Evolutionary conservation across 2,797 vertebrate genomes (phyloP), one percentile per base, ranked within the genome.

Genomic region (Neomorphus geoffroyi): DNA sequence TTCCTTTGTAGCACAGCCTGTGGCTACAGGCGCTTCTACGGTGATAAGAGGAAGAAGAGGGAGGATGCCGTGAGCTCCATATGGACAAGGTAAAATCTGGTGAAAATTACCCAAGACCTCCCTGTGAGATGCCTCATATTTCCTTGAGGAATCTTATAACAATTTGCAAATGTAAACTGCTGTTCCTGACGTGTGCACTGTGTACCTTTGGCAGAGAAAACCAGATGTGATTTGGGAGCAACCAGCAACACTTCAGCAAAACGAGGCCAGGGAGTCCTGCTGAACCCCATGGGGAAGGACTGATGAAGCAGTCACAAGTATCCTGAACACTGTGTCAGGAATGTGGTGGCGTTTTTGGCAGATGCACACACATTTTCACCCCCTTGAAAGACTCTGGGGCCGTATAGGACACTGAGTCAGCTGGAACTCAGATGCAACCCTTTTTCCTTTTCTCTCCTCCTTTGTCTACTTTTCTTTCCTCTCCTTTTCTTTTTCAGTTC

Each of bases 391-490:
- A 23, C 27, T 77, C 58, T 75, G 69, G 27, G 24, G 61, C 37
- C 74, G 5, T 19, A n/a, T 24, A 90, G 74, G 60, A 72, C 80
- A 69, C 50, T 30, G 80, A 91, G 53, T 39, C 81, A 92, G 43
- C 50, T 21, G 65, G 46, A 90, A 85, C 46, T 90, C 23, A 32
- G 46, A 67, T 32, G 23, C 13, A 69, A 62, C 21, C 48, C 23
- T 57, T 71, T 26, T 50, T 32, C 33, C 50, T 92, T 58, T 89
- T 93, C 84, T 69, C 35, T 64, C 35, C 28, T 64, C 21, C 81
- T 90, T 80, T 93, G 73, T 90, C 80, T 81, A 70, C 94, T 85
- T 93, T 89, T 94, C 94, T 90, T 90, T 84, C 66, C 64, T 21
- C 7, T 75, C 21, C 32, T 64, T 72, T 89, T 81, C 62, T 18